These are phyloP conservation scores for Gracilinanus agilis DNA, from an alignment of 2,113 vertebrate genomes.

Conservation along the genomic window DNA sequence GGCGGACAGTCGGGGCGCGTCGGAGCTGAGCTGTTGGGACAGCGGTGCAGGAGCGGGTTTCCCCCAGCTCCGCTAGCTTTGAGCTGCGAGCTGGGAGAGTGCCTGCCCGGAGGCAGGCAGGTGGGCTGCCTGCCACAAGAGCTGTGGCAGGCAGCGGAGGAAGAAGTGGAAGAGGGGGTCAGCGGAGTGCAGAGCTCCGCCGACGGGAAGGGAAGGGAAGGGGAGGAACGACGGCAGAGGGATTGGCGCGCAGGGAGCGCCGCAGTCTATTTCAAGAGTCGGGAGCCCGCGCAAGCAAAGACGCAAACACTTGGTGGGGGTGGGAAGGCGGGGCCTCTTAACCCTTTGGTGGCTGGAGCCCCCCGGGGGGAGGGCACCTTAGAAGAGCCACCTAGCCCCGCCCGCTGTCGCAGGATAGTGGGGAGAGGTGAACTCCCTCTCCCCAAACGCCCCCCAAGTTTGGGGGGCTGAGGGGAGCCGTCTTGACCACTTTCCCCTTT, in stretches of 20 bases:
- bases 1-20: background rate
- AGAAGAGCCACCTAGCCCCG: background rate
- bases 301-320: slow-evolving; percentile 1
- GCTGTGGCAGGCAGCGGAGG: background rate
- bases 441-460: background rate
- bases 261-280: background rate
- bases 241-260: background rate
- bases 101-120: background rate
- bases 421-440: background rate
- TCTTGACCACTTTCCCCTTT: background rate
- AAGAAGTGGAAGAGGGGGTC: background rate
- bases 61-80: background rate
- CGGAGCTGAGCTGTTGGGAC: background rate
- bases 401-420: background rate
- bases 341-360: background rate
- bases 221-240: background rate
- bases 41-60: background rate
- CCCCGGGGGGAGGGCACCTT: background rate
- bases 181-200: background rate
- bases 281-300: background rate
- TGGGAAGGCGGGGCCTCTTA: slow-evolving; percentile 1
- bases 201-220: background rate
- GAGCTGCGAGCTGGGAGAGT: background rate
- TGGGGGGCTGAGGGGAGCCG: background rate
- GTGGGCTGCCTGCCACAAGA: too few species aligned